phyloP scores from a whole-genome alignment of 1,140 invertebrate genomes.

The Macrotrachela quadricornifera region DNA sequence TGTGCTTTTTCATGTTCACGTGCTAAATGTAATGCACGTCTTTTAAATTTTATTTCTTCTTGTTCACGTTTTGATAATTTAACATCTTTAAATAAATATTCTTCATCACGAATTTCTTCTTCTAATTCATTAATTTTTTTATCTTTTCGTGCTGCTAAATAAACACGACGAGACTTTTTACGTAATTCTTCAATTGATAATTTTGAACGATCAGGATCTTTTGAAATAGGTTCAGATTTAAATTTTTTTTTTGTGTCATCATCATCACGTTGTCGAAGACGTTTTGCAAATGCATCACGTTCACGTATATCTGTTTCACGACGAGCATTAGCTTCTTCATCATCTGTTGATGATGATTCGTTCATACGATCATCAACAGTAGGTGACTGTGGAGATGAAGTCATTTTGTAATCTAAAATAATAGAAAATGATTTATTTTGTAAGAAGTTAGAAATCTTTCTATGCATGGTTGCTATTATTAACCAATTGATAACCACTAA shows the following conservation, averaged over 20 bases:
- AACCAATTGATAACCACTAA: too few species aligned
- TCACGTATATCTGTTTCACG: constrained; percentile 50
- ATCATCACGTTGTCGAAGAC: constrained; percentile 72
- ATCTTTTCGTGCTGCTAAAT: constrained; percentile 78
- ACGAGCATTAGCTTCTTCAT: too few species aligned
- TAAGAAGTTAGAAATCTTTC: too few species aligned
- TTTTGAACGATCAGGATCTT: too few species aligned
- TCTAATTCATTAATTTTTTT: constrained; percentile 90
- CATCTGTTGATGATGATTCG: too few species aligned
- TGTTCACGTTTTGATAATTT: constrained; percentile 65
- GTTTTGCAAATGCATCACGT: constrained; percentile 72
- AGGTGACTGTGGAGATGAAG: too few species aligned
- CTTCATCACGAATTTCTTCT: constrained; percentile 80
- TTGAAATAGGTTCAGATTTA: too few species aligned
- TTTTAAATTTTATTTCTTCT: constrained; percentile 64
- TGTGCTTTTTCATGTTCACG: constrained; percentile 82
- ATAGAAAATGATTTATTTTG: too few species aligned
- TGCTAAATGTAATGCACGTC: constrained; percentile 64
- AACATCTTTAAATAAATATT: constrained; percentile 71
- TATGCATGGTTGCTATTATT: too few species aligned
- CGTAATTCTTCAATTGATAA: constrained; percentile 50
- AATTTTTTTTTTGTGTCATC: constrained; percentile 56
- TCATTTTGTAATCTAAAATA: too few species aligned
- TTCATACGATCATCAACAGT: too few species aligned
- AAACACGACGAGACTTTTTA: constrained; percentile 70